Conservation (phyloP, 2,888 invertebrate species). For the Cerastoderma edule region DNA sequence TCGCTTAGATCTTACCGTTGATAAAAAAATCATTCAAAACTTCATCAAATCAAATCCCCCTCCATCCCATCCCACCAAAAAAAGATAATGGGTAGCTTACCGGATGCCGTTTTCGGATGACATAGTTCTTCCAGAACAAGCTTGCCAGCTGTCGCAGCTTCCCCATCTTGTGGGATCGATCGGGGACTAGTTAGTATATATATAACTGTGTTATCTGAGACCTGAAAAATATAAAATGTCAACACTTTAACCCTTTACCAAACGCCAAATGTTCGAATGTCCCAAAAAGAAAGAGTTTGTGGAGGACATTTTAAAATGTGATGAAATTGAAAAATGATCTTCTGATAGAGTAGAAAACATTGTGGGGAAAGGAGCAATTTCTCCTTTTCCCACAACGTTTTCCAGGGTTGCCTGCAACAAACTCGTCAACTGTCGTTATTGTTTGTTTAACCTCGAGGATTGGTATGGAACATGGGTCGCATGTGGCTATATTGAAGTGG, state of each 20-base stretch:
- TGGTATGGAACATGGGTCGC: too few species aligned
- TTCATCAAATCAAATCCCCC: too few species aligned
- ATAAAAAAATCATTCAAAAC: too few species aligned
- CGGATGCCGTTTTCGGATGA: slow-evolving; percentile 72
- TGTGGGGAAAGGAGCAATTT: slow-evolving; percentile 7
- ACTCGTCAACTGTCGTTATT: not conserved
- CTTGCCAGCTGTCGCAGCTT: slow-evolving; percentile 68
- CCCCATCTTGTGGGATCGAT: slow-evolving; percentile 60
- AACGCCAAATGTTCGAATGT: not conserved
- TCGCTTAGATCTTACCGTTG: too few species aligned
- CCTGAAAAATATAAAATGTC: not conserved
- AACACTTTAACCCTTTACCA: not conserved
- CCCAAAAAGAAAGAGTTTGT: not conserved
- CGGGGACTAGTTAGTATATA: not conserved
- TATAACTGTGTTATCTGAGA: not conserved
- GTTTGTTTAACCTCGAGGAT: too few species aligned
- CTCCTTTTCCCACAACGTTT: slow-evolving; percentile 12
- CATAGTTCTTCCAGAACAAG: slow-evolving; percentile 75
- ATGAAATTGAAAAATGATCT: not conserved
- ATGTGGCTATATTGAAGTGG: too few species aligned
- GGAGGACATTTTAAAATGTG: not conserved
- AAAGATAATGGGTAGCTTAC: too few species aligned
- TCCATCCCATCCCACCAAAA: too few species aligned
- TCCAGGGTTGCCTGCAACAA: not conserved
- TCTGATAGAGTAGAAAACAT: too few species aligned